Evolutionary conservation across 2,888 invertebrate genomes (phyloP).

Genomic region (Sylvicola cinctus): DNA sequence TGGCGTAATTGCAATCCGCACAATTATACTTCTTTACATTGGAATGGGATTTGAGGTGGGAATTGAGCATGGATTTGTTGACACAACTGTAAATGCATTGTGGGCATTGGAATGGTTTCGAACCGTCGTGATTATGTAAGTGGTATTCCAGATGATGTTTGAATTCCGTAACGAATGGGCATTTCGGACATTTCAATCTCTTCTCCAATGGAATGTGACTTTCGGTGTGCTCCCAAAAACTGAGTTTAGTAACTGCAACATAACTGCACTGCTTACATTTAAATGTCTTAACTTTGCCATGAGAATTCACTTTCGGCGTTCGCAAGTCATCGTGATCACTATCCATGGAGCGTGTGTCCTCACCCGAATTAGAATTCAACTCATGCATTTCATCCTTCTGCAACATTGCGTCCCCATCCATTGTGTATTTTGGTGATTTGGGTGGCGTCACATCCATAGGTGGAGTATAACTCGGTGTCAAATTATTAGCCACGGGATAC

Average conservation of each 20-base stretch:
- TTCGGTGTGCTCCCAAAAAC: constrained; percentile 83
- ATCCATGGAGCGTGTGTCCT: constrained; percentile 15
- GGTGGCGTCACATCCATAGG: constrained; percentile 25
- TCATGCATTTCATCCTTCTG: constrained; percentile 20
- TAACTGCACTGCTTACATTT: constrained; percentile 86
- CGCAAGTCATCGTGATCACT: constrained; percentile 24
- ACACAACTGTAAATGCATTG: constrained; percentile 82
- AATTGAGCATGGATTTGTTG: constrained; percentile 98
- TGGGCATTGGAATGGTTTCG: constrained; percentile 86
- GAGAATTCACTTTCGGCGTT: constrained; percentile 27
- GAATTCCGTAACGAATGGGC: constrained; percentile 95
- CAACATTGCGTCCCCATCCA: constrained; percentile 10
- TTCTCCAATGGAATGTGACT: constrained; percentile 88
- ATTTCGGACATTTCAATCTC: constrained; percentile 71
- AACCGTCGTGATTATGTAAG: constrained; percentile 80
- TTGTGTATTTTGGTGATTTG: constrained; percentile 18
- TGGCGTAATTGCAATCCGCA: constrained; percentile 82
- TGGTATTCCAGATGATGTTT: constrained; percentile 98
- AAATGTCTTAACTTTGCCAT: constrained; percentile 72
- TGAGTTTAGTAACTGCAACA: constrained; percentile 66
- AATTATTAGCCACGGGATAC: constrained; percentile 1
- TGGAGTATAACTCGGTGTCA: constrained; percentile 19
- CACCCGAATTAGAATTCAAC: constrained; percentile 26
- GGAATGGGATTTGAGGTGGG: constrained; percentile 91
- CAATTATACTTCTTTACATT: constrained; percentile 85